phyloP scores from a whole-genome alignment of 2,888 invertebrate species.

The Quadroppia sp. region DNA sequence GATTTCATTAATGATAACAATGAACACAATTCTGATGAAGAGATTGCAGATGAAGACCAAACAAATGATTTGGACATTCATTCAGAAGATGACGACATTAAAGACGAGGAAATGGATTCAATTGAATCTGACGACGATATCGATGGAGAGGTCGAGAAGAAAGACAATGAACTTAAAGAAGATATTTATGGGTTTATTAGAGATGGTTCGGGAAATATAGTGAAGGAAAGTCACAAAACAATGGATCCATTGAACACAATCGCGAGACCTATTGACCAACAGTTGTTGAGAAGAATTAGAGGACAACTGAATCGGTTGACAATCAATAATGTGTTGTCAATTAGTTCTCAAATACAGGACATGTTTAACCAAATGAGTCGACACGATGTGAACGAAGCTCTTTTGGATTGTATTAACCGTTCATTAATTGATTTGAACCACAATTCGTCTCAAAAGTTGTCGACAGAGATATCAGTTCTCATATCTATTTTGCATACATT shows the following conservation, averaged over 20 bases:
- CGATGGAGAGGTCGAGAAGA: conserved; percentile 2
- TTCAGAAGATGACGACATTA: not conserved
- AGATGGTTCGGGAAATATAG: conserved; percentile 38
- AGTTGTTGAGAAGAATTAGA: conserved; percentile 32
- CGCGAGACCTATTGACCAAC: conserved; percentile 21
- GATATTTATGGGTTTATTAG: conserved; percentile 41
- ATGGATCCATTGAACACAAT: conserved; percentile 4
- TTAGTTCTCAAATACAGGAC: conserved; percentile 37
- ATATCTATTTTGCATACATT: conserved; percentile 81
- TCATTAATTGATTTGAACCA: conserved; percentile 30
- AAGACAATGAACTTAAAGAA: conserved; percentile 26
- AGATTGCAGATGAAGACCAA: not conserved
- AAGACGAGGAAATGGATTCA: not conserved
- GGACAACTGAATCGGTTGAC: conserved; percentile 44
- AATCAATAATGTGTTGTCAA: conserved; percentile 33
- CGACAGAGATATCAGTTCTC: conserved; percentile 77
- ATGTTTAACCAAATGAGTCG: conserved; percentile 27
- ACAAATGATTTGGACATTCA: not conserved
- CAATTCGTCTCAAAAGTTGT: conserved; percentile 65
- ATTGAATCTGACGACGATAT: not conserved
- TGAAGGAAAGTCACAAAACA: not conserved
- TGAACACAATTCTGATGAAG: not conserved
- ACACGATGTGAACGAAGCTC: conserved; percentile 32
- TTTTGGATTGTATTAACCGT: conserved; percentile 34
- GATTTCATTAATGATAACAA: conserved; percentile 38